These are phyloP conservation scores for Oceanodroma leucorhoa DNA, from an alignment of 2,797 vertebrate species.

Conservation along the genomic window DNA sequence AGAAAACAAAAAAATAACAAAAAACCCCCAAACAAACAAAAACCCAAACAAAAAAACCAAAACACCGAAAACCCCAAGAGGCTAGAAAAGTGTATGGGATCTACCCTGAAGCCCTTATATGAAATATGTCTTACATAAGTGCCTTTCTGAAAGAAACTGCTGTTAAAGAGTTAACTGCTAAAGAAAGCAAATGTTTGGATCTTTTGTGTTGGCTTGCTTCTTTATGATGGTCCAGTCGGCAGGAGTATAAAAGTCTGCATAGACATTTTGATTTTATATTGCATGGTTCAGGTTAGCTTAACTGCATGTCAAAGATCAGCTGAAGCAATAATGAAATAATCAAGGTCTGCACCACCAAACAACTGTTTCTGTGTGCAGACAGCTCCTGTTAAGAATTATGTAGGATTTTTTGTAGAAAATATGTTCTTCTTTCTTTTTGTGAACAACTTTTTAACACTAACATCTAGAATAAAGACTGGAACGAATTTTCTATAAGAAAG, in stretches of 20 bases:
- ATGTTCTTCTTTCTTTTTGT: neutral
- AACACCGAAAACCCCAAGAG: fast-evolving
- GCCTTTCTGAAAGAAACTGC: neutral
- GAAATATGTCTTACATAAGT: neutral
- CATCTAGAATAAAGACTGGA: neutral
- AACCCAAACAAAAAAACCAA: too few relatives aligned
- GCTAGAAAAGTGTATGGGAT: neutral
- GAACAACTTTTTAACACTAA: neutral
- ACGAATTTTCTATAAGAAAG: neutral
- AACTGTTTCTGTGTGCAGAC: neutral
- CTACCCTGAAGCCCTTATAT: neutral
- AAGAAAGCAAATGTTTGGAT: neutral
- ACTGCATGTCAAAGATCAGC: neutral
- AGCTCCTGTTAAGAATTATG: neutral
- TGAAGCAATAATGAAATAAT: neutral
- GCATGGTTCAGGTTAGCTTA: neutral
- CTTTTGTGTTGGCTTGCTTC: neutral
- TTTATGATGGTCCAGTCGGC: neutral
- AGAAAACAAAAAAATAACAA: too few relatives aligned
- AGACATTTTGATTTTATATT: neutral
- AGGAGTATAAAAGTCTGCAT: neutral
- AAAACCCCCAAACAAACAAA: too few relatives aligned
- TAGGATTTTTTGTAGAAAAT: neutral
- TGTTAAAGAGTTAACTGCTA: neutral
- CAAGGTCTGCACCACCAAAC: neutral